phyloP scores from a whole-genome alignment of 1,140 invertebrate genomes.

The Drosophila paulistorum region DNA sequence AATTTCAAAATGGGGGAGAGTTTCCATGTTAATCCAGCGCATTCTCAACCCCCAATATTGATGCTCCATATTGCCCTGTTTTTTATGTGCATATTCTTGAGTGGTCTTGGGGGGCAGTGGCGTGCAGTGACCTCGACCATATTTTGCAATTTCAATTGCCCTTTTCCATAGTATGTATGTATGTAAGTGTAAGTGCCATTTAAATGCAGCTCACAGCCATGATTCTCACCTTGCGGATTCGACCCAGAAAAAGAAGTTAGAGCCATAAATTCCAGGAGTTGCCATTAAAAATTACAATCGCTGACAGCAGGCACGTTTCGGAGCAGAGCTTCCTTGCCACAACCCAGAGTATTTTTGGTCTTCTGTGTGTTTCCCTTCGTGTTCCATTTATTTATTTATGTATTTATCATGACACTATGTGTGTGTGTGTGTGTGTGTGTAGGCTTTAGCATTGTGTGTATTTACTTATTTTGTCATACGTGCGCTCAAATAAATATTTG shows the following conservation, averaged over 20 bases:
- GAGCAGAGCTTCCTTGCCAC: slow-evolving; percentile 16
- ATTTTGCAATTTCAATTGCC: slow-evolving; percentile 56
- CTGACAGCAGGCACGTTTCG: slow-evolving; percentile 64
- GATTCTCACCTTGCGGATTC: slow-evolving; percentile 17
- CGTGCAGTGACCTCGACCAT: slow-evolving; percentile 43
- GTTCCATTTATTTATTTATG: slow-evolving; percentile 50
- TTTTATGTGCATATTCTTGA: neutral
- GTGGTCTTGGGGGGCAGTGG: slow-evolving; percentile 28
- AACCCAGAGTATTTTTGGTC: neutral
- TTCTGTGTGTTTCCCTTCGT: neutral
- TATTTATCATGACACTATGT: slow-evolving; percentile 30
- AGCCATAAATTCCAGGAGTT: slow-evolving; percentile 66
- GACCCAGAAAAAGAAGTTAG: slow-evolving; percentile 48
- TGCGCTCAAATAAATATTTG: slow-evolving; percentile 73
- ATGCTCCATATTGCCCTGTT: slow-evolving; percentile 2
- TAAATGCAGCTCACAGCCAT: slow-evolving; percentile 47
- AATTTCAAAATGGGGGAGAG: slow-evolving; percentile 20
- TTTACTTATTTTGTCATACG: slow-evolving; percentile 75
- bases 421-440: slow-evolving; percentile 26
- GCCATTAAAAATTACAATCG: slow-evolving; percentile 75
- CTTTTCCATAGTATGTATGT: neutral
- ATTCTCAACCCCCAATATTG: neutral
- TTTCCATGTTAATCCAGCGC: neutral
- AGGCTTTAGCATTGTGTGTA: slow-evolving; percentile 36
- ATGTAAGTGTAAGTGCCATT: slow-evolving; percentile 33